phyloP scores from a whole-genome alignment of 2,797 vertebrate genomes.

The Hybognathus amarus region DNA sequence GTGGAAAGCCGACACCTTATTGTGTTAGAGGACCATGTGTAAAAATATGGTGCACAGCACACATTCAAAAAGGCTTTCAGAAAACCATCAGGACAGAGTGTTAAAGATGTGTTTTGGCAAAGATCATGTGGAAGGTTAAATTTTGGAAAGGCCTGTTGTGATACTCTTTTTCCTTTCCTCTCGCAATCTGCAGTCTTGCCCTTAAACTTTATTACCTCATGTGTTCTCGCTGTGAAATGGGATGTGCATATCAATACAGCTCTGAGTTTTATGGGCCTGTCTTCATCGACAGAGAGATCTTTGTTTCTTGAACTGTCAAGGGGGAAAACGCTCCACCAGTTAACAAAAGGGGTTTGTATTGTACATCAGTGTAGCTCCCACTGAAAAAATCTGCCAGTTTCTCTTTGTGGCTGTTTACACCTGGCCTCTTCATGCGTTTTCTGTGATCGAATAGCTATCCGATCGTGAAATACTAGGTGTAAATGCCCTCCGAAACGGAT shows the following conservation, averaged over 20 bases:
- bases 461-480: too few relatives aligned
- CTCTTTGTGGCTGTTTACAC: background rate
- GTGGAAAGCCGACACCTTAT: conserved; percentile 65
- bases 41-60: conserved; percentile 60
- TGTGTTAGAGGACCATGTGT: conserved; percentile 65
- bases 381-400: conserved; percentile 1
- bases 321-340: conserved; percentile 44
- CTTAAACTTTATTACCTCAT: conserved; percentile 52
- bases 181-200: conserved; percentile 12
- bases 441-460: too few relatives aligned
- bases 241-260: conserved; percentile 42
- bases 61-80: conserved; percentile 62
- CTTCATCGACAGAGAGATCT: conserved; percentile 58
- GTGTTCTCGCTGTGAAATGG: conserved; percentile 43
- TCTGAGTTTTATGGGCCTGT: conserved; percentile 55
- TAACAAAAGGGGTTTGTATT: conserved; percentile 49
- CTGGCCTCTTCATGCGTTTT: too few relatives aligned
- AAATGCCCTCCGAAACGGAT: too few relatives aligned
- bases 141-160: conserved; percentile 58
- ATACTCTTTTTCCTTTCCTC: conserved; percentile 16
- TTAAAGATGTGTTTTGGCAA: conserved; percentile 64
- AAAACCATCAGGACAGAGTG: conserved; percentile 53
- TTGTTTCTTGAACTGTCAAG: conserved; percentile 42
- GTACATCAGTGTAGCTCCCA: conserved; percentile 48
- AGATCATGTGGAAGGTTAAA: conserved; percentile 60